phyloP scores from a whole-genome alignment of 2,797 vertebrate genomes.

The Mus caroli region DNA sequence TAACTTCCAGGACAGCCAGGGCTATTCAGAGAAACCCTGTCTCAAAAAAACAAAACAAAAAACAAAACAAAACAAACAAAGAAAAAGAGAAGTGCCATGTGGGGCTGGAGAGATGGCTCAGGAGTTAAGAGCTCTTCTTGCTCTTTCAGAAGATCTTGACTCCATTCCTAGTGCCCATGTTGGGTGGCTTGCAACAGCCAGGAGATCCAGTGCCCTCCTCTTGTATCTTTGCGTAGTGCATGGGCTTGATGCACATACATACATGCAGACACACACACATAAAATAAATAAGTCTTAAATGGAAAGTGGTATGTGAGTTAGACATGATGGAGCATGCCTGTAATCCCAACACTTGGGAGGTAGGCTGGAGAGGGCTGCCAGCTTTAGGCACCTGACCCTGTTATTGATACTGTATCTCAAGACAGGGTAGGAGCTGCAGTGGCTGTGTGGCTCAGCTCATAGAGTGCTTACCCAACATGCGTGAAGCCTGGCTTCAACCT shows the following conservation, averaged over 20 bases:
- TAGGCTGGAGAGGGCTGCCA: not conserved
- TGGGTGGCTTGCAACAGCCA: too few relatives aligned
- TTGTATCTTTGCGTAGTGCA: not conserved
- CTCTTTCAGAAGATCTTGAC: not conserved
- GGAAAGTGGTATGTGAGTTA: not conserved
- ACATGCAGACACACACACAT: not conserved
- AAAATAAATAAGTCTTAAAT: not conserved
- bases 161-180: not conserved
- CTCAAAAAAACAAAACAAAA: too few relatives aligned
- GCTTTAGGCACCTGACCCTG: not conserved
- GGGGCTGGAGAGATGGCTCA: not conserved
- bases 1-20: too few relatives aligned
- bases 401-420: not conserved
- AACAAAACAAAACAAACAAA: too few relatives aligned
- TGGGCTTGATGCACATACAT: not conserved
- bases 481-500: not conserved
- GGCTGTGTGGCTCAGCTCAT: not conserved
- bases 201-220: not conserved
- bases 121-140: too few relatives aligned
- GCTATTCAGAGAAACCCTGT: too few relatives aligned
- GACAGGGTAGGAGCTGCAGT: not conserved
- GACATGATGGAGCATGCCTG: not conserved
- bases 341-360: not conserved
- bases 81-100: not conserved
- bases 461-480: not conserved